phyloP scores from a whole-genome alignment of 2,113 vertebrate genomes.

The Struthio camelus region DNA sequence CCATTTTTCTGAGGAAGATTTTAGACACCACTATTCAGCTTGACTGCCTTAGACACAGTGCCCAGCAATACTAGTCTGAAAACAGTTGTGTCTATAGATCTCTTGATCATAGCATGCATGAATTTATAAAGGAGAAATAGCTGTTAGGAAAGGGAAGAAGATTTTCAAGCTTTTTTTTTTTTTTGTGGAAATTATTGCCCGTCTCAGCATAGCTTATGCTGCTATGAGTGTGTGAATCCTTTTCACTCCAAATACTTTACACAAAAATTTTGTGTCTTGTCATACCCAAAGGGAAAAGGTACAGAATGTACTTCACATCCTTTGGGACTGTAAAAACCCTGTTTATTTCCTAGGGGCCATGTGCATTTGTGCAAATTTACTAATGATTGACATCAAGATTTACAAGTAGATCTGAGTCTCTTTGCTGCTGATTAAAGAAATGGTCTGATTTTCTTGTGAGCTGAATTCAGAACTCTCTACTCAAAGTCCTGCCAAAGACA shows the following conservation, averaged over 20 bases:
- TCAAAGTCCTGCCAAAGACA: not conserved
- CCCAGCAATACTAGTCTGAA: not conserved
- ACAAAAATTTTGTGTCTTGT: not conserved
- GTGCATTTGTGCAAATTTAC: not conserved
- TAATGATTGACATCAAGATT: not conserved
- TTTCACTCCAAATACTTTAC: not conserved
- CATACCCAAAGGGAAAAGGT: not conserved
- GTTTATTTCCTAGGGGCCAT: not conserved
- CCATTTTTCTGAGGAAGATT: not conserved
- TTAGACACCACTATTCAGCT: not conserved
- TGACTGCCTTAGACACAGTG: not conserved
- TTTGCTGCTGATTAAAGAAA: not conserved
- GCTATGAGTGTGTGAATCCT: not conserved
- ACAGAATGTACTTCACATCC: not conserved
- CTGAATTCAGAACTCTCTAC: not conserved
- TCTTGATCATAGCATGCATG: not conserved
- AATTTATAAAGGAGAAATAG: not conserved
- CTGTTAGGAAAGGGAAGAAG: not conserved
- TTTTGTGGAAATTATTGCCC: not conserved
- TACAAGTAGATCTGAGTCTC: not conserved
- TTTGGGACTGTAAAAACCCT: fast-evolving
- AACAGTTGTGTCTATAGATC: not conserved
- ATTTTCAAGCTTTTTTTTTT: not conserved
- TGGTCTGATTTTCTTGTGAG: not conserved
- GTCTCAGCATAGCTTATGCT: not conserved